These are phyloP conservation scores for Molanna angustata DNA, from an alignment of 2,888 invertebrate species.

Conservation along the genomic window DNA sequence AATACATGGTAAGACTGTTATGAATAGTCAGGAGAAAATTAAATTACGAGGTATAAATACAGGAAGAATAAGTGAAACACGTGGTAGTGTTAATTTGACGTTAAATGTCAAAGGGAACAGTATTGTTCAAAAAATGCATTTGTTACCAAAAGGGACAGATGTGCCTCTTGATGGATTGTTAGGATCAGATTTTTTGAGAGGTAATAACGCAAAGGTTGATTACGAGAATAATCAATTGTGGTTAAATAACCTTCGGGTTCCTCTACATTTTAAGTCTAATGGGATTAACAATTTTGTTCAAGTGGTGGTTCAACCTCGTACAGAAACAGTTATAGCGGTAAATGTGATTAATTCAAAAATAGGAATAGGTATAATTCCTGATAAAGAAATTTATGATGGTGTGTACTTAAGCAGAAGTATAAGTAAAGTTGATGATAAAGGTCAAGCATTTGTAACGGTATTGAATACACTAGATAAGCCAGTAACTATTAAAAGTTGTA, in stretches of 20 bases:
- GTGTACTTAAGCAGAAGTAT: neutral
- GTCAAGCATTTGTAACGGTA: neutral
- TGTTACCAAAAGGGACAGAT: neutral
- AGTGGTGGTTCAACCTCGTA: neutral
- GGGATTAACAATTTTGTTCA: too few relatives aligned
- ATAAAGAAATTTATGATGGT: neutral
- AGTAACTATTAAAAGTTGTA: neutral
- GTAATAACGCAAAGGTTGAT: neutral
- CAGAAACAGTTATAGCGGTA: neutral
- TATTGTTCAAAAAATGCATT: neutral
- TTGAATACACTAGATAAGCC: neutral
- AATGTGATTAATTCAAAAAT: neutral
- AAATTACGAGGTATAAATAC: neutral
- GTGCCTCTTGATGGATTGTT: slow-evolving; percentile 1
- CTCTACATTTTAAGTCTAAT: neutral
- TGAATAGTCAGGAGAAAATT: neutral
- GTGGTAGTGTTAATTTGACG: neutral
- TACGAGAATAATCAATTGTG: slow-evolving; percentile 1
- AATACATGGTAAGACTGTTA: neutral
- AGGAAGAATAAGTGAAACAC: neutral
- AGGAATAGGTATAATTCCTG: neutral
- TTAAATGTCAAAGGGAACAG: neutral
- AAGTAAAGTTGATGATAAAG: neutral
- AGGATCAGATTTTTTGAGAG: neutral
- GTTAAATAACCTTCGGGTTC: neutral